A percentile compares a stretch with the other conserved stretches of the same genome.
Conservation (phyloP, 92 coral and sea anemone genomes). For the Metridium senile region DNA sequence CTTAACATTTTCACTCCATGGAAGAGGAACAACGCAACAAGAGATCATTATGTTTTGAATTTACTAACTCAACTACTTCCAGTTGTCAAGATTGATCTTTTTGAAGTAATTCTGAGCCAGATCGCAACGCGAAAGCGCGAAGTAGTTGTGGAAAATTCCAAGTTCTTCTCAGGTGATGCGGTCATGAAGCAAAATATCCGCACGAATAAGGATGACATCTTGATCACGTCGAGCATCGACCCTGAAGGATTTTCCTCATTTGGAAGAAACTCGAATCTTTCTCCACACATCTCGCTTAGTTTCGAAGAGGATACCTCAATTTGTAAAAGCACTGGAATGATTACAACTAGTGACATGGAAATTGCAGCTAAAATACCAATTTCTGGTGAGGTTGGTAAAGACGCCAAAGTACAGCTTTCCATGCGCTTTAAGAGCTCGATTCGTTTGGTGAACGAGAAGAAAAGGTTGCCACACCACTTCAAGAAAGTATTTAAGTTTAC, state of each 20-base stretch:
- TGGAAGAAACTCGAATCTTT: conserved; percentile 12
- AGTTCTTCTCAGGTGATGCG: conserved; percentile 49
- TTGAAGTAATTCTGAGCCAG: conserved; percentile 59
- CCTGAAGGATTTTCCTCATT: conserved; percentile 47
- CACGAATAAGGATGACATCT: conserved; percentile 31
- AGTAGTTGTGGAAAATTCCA: conserved; percentile 24
- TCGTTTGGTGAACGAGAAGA: background rate
- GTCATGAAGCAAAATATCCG: conserved; percentile 45
- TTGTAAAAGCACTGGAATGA: conserved; percentile 58
- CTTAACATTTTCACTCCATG: conserved; percentile 37
- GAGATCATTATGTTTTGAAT: conserved; percentile 50
- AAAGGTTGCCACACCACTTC: background rate
- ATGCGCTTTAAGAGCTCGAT: conserved; percentile 39
- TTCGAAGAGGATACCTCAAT: conserved; percentile 61
- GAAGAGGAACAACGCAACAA: conserved; percentile 13
- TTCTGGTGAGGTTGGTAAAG: conserved; percentile 21
- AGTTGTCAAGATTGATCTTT: conserved; percentile 52
- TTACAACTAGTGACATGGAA: conserved; percentile 34
- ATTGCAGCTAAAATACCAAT: conserved; percentile 40
- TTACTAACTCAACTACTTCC: conserved; percentile 60
- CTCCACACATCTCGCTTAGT: conserved; percentile 11
- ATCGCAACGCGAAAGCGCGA: conserved; percentile 37
- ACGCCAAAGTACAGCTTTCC: background rate
- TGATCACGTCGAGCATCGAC: conserved; percentile 32
- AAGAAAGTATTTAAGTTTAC: background rate